Base-by-base conservation (phyloP, 2,888 invertebrate species). In the Catocala fraxini region DNA sequence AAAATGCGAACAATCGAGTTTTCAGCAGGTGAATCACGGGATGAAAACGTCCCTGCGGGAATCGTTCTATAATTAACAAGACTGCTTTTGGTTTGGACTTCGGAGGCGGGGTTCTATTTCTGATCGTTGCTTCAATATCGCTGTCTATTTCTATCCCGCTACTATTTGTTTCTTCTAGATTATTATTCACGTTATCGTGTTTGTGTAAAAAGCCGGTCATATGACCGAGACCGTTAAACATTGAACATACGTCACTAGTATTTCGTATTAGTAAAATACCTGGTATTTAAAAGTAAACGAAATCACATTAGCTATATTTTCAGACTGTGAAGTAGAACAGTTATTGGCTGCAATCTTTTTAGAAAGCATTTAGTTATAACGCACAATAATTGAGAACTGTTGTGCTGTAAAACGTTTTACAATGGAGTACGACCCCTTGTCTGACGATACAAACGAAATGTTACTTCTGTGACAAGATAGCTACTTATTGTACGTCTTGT, bases 1-100 rank as follows among this genome's bases (percentile, higher is more conserved):
- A 93, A 87, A 91, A 90, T 88, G 88, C 85, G 92, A 92, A 94
- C 94, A 94, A 93, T 93, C 93, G 93, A 89, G 92, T 90, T 89
- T 92, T 89, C 91, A 88, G 87, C 93, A 93, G 93, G 94, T 94
- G 94, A 94, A 92, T 94, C 94, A 94, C 86, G 80, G 77, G 89
- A 91, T 91, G 86, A 89, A 93, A 93, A 88, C 92, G 92, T 89
- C 89, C 88, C 90, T 88, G 89, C 87, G 87, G 85, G 88, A 85
- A 87, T 87, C 88, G 81, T 84, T 86, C 92, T 93, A 93, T 88
- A 87, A 88, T 93, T 94, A 93, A 88, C 91, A 91, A 92, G 89
- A 90, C 94, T 92, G 78, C 89, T 93, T 94, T 94, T 93, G 94
- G 94, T 93, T 89, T 88, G 92, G 86, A 89, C 87, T 91, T 85